Percentiles rank a stretch among this genome's conserved stretches.
Evolutionary conservation across 2,888 invertebrate genomes (phyloP).

Genomic region (Nysson spinosus): DNA sequence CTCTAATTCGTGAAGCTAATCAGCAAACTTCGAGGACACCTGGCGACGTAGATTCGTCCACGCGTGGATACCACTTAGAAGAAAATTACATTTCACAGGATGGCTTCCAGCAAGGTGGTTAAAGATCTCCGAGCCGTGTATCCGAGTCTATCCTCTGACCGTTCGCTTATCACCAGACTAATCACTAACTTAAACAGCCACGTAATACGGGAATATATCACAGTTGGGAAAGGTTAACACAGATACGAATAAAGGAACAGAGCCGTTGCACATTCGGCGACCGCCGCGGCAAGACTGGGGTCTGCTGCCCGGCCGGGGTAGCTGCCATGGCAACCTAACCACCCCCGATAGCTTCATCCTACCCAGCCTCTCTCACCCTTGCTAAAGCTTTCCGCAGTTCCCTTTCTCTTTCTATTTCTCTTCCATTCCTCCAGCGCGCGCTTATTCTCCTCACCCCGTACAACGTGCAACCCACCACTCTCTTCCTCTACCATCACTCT

Average conservation of each 20-base stretch:
- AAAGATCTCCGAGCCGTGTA: too few species aligned
- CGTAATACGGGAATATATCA: conserved; percentile 30
- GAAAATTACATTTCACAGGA: conserved; percentile 30
- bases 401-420: conserved; percentile 37
- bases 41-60: conserved; percentile 12
- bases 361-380: conserved; percentile 32
- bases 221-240: conserved; percentile 18
- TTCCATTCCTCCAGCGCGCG: conserved; percentile 15
- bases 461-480: conserved; percentile 75
- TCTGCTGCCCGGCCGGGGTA: conserved; percentile 75
- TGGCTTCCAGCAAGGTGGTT: not conserved
- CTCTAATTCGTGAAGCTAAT: too few species aligned
- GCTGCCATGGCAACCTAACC: conserved; percentile 75
- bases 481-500: too few species aligned
- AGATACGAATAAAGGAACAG: conserved; percentile 26
- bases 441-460: conserved; percentile 66
- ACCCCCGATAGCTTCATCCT: conserved; percentile 66
- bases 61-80: conserved; percentile 26
- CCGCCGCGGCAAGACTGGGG: conserved; percentile 76
- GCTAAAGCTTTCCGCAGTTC: conserved; percentile 30
- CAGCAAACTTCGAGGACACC: conserved; percentile 20
- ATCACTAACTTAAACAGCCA: conserved; percentile 33
- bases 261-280: conserved; percentile 67
- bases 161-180: conserved; percentile 29
- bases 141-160: conserved; percentile 3